A percentile compares a stretch with the other conserved stretches of the same genome.
These are phyloP conservation scores for Lepus europaeus DNA, from an alignment of 2,113 vertebrate genomes.

Conservation along the genomic window DNA sequence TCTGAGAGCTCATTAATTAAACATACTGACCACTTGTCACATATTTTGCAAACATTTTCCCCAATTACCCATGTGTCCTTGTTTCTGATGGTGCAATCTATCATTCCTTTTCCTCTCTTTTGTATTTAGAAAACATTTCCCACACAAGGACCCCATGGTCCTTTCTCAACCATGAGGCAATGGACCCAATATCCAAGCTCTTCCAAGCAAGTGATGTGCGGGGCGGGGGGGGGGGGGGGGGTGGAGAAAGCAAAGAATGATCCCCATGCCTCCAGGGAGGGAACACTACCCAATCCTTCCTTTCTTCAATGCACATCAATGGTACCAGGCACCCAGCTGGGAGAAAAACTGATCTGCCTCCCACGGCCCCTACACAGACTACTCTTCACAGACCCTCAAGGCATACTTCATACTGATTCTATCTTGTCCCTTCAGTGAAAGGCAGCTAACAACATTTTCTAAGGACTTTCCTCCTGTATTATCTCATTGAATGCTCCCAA, in stretches of 20 bases:
- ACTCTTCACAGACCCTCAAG: not conserved
- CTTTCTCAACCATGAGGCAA: not conserved
- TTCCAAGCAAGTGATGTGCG: not conserved
- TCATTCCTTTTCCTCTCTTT: not conserved
- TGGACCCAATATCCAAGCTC: not conserved
- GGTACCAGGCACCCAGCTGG: not conserved
- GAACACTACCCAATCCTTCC: not conserved
- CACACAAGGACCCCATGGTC: not conserved
- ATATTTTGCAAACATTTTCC: not conserved
- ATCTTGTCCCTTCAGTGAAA: not conserved
- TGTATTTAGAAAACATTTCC: not conserved
- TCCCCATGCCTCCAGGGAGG: not conserved
- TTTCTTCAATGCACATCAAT: accelerated
- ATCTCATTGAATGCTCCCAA: not conserved
- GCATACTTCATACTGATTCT: slow-evolving; percentile 4
- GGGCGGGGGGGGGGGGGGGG: no score
- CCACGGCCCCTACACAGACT: not conserved
- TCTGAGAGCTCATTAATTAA: not conserved
- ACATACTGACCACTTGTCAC: not conserved
- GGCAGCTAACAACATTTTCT: not conserved
- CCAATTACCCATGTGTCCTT: not conserved
- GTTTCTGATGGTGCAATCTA: not conserved
- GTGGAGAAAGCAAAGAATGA: not conserved
- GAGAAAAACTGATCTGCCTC: not conserved
- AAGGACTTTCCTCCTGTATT: not conserved